phyloP scores from a whole-genome alignment of 1,140 invertebrate species.

The Neotoxoptera formosana region DNA sequence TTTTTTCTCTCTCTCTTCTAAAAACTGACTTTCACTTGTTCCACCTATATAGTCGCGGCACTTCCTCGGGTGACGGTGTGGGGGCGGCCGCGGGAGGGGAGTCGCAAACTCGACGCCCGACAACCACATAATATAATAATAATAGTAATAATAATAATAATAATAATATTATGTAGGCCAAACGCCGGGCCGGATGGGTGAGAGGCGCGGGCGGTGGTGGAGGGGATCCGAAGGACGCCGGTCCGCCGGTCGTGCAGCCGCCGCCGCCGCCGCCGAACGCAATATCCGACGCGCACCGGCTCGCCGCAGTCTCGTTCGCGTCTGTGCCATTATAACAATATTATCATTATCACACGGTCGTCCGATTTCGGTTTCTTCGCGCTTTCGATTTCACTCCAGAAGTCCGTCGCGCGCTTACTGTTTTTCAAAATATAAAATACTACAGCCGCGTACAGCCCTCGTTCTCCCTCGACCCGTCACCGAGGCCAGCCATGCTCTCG shows the following conservation, averaged over 20 bases:
- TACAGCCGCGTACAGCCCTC: too few species aligned
- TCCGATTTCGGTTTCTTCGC: neutral
- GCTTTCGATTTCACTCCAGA: neutral
- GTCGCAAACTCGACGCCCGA: neutral
- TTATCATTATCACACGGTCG: neutral
- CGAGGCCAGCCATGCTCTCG: neutral
- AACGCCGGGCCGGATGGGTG: neutral
- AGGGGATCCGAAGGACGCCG: constrained; percentile 14
- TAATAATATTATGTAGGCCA: constrained; percentile 7
- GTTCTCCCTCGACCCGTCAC: neutral
- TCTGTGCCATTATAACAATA: neutral
- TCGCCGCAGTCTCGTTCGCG: neutral
- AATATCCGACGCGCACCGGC: neutral
- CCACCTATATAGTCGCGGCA: neutral
- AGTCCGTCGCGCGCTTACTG: neutral
- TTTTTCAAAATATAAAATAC: too few species aligned
- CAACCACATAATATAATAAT: neutral
- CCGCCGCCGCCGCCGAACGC: neutral
- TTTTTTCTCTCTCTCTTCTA: neutral
- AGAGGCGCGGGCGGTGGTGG: neutral
- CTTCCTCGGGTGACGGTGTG: neutral
- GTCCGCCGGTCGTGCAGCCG: neutral
- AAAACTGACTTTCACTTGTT: constrained; percentile 15
- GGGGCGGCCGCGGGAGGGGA: neutral
- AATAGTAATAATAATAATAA: neutral